These are phyloP conservation scores for Sarcophaga variegata DNA, from an alignment of 2,888 invertebrate genomes.

Conservation along the genomic window DNA sequence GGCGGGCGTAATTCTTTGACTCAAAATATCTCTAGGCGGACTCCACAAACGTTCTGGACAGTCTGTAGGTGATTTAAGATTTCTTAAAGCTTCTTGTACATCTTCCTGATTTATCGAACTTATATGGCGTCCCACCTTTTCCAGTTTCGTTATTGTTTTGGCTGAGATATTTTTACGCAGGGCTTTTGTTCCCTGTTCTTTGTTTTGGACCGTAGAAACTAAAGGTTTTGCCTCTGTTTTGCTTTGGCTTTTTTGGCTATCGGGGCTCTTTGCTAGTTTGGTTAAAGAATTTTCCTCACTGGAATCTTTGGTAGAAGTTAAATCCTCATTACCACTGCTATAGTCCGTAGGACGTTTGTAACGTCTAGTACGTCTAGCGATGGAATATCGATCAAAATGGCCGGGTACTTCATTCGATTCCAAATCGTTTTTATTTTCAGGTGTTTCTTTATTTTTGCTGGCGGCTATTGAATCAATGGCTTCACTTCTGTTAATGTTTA, in stretches of 20 bases:
- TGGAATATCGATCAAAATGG: constrained; percentile 92
- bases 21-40: constrained; percentile 79
- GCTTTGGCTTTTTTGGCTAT: constrained; percentile 69
- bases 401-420: constrained; percentile 83
- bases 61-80: constrained; percentile 85
- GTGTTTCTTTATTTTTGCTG: constrained; percentile 19
- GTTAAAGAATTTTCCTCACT: constrained; percentile 69
- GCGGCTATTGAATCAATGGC: constrained; percentile 68
- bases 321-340: constrained; percentile 84
- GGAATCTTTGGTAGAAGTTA: constrained; percentile 81
- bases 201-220: constrained; percentile 20
- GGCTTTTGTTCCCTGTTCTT: constrained; percentile 15
- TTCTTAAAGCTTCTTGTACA: constrained; percentile 86
- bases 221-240: constrained; percentile 62
- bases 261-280: constrained; percentile 73
- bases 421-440: constrained; percentile 30
- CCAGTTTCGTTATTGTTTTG: constrained; percentile 78
- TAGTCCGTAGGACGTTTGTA: constrained; percentile 87
- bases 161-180: constrained; percentile 65
- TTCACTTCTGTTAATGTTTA: constrained; percentile 73
- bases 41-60: constrained; percentile 85
- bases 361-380: constrained; percentile 90
- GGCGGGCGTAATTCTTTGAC: constrained; percentile 63
- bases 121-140: constrained; percentile 85
- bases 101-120: constrained; percentile 88